phyloP scores from a whole-genome alignment of 2,797 vertebrate species.

The Echiichthys vipera region DNA sequence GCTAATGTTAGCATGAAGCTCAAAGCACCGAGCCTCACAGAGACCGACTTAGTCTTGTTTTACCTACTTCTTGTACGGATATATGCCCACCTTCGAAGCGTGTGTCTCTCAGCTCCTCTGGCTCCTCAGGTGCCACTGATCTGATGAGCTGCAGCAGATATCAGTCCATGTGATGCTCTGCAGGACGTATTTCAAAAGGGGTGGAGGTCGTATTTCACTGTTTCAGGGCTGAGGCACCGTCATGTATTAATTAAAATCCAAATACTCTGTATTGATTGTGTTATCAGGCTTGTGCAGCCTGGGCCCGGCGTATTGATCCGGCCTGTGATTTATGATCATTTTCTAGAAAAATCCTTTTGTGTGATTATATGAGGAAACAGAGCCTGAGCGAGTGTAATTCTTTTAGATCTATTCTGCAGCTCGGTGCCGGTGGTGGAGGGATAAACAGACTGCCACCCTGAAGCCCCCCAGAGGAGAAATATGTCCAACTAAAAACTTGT shows the following conservation, averaged over 20 bases:
- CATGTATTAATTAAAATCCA: slow-evolving; percentile 98
- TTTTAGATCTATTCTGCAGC: slow-evolving; percentile 88
- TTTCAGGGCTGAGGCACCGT: slow-evolving; percentile 86
- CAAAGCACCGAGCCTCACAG: background rate
- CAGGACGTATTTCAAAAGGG: slow-evolving; percentile 86
- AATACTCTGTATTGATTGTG: slow-evolving; percentile 97
- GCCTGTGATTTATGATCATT: slow-evolving; percentile 97
- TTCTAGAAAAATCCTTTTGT: slow-evolving; percentile 95
- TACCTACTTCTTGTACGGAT: slow-evolving; percentile 10
- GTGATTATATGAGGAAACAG: slow-evolving; percentile 94
- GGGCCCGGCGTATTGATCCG: slow-evolving; percentile 90
- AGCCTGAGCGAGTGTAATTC: slow-evolving; percentile 87
- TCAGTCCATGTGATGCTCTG: slow-evolving; percentile 83
- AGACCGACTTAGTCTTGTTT: background rate
- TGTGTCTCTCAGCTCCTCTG: slow-evolving; percentile 40
- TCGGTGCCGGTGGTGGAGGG: slow-evolving; percentile 69
- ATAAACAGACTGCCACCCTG: slow-evolving; percentile 52
- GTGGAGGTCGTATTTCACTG: slow-evolving; percentile 91
- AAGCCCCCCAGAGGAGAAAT: slow-evolving; percentile 37
- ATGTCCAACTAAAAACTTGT: slow-evolving; percentile 53
- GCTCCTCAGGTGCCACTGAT: slow-evolving; percentile 84
- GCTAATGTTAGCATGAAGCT: background rate
- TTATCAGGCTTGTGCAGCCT: slow-evolving; percentile 94
- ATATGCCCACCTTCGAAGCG: background rate
- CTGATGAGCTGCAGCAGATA: slow-evolving; percentile 87